Base-by-base conservation (phyloP, 2,113 vertebrate genomes). In the Macrotus californicus region DNA sequence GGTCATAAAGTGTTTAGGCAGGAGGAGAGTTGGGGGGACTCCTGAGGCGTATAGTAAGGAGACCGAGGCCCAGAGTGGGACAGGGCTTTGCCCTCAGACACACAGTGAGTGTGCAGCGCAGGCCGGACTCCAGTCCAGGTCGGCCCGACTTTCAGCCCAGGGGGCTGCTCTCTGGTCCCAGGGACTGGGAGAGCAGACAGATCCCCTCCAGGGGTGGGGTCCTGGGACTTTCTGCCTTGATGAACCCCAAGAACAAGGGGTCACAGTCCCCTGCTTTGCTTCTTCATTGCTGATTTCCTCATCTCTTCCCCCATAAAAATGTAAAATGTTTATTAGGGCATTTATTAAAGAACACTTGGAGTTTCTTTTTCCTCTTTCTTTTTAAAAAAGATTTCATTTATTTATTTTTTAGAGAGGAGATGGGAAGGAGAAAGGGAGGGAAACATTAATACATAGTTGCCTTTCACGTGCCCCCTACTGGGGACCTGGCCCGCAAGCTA, bases 311-410 rank as follows among this genome's bases (percentile, higher is more conserved):
- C 52, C 22, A n/a, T 31, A 43, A 59, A 46, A 34, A n/a, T 56
- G 36, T 56, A 84, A 80, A 91, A 75, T 84, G 67, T 26, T 77
- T 48, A 73, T 77, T 48, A 61, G 41, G 12, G 34, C 10, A 36
- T 67, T 48, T 48, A 82, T 83, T 87, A 89, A 91, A 89, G n/a
- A 67, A 54, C 21, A 64, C 22, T 72, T 39, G 80, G 69, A 26
- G 5, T 70, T 90, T 80, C 4, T 43, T 29, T 6, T 66, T 41
- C 26, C 79, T 81, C 21, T 82, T 93, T 81, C 34, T 48, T 59
- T 59, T 59, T 59, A 59, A 59, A 59, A 59, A 59, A 7, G 18
- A 21, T 21, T 54, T 54, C 52, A 56, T 59, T 59, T 59, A 11
- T 48, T 48, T 48, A 59, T 24, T 59, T 59, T 59, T 59, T 59